These are phyloP conservation scores for Bradynema listronoti DNA, from an alignment of 1,140 invertebrate species.

Conservation along the genomic window DNA sequence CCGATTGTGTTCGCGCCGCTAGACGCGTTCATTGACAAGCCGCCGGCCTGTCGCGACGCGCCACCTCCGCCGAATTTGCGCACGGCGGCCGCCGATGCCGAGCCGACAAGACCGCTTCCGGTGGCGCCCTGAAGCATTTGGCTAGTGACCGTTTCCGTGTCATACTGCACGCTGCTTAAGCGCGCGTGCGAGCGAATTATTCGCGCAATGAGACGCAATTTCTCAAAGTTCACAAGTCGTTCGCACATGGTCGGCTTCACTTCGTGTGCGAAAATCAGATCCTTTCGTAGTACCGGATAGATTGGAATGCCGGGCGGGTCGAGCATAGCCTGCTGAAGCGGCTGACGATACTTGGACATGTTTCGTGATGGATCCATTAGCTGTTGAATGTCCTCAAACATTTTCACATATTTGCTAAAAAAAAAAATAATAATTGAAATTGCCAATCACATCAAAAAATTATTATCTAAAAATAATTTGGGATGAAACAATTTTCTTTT, in stretches of 20 bases:
- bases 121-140: too few species aligned
- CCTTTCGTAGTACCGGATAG: conserved; percentile 68
- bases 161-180: conserved; percentile 61
- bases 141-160: conserved; percentile 49
- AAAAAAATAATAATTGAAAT: background rate
- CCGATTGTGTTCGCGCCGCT: conserved; percentile 9
- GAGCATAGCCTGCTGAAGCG: conserved; percentile 68
- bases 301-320: conserved; percentile 58
- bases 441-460: too few species aligned
- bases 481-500: conserved; percentile 2
- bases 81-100: too few species aligned
- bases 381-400: conserved; percentile 67
- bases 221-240: conserved; percentile 92
- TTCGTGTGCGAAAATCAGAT: conserved; percentile 92
- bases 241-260: conserved; percentile 92
- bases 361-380: conserved; percentile 80
- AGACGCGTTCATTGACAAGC: too few species aligned
- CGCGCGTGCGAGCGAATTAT: conserved; percentile 78
- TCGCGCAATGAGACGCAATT: conserved; percentile 94
- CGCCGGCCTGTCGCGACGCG: background rate
- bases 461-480: too few species aligned
- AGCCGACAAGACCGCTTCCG: too few species aligned
- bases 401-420: conserved; percentile 76
- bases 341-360: conserved; percentile 93
- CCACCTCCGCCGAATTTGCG: conserved; percentile 7